Conservation (phyloP, 2,888 invertebrate genomes). For the Eucriotettix oculatus region DNA sequence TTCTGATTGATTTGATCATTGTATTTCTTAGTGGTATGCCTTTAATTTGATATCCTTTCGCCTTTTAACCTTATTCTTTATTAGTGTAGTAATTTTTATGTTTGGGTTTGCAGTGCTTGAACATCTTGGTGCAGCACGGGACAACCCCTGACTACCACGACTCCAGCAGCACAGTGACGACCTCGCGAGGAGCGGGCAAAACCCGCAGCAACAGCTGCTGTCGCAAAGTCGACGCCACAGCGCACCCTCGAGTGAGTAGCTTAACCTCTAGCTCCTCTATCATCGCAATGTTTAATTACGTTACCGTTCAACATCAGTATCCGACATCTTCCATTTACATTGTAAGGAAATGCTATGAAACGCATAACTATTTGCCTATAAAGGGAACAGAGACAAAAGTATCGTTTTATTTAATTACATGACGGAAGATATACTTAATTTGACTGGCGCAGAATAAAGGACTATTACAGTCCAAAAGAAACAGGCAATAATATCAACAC, state of each 20-base stretch:
- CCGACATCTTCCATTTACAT: neutral
- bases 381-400: neutral
- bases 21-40: too few species aligned
- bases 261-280: neutral
- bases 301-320: neutral
- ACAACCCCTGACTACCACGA: slow-evolving; percentile 46
- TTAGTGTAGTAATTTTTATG: neutral
- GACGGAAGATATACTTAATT: too few species aligned
- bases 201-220: slow-evolving; percentile 29
- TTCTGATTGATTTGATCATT: too few species aligned
- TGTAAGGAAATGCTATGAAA: neutral
- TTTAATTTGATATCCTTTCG: too few species aligned
- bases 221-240: neutral
- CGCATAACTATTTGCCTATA: neutral
- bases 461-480: too few species aligned
- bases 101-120: slow-evolving; percentile 45
- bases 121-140: slow-evolving; percentile 65
- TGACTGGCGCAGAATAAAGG: too few species aligned
- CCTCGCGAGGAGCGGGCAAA: slow-evolving; percentile 22
- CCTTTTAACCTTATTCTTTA: neutral
- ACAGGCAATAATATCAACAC: too few species aligned
- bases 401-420: too few species aligned
- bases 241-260: neutral
- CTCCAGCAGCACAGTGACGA: slow-evolving; percentile 22
- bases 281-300: neutral